phyloP scores from a whole-genome alignment of 2,888 invertebrate genomes.

The Spicauda simplicius region DNA sequence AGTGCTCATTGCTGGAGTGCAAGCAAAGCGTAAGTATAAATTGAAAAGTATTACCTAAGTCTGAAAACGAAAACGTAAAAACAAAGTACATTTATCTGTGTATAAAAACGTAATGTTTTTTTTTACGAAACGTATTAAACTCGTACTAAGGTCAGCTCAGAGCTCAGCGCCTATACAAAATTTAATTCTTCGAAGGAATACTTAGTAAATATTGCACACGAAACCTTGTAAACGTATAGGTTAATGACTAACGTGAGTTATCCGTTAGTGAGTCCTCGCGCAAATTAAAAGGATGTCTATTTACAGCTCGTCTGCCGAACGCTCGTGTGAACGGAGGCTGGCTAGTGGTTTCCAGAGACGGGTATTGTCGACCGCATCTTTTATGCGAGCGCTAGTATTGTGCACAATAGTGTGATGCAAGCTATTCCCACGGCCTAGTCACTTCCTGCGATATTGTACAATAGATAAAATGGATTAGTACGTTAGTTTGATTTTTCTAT shows the following conservation, averaged over 20 bases:
- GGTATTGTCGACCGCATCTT: slow-evolving; percentile 67
- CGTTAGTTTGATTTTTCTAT: neutral
- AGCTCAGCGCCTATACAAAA: too few species aligned
- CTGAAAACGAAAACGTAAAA: too few species aligned
- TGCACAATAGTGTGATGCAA: slow-evolving; percentile 53
- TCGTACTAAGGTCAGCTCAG: too few species aligned
- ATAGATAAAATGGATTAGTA: slow-evolving; percentile 26
- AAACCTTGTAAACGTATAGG: neutral
- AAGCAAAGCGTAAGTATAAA: too few species aligned
- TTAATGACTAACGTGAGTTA: neutral
- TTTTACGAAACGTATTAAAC: too few species aligned
- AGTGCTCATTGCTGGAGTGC: too few species aligned
- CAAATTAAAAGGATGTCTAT: slow-evolving; percentile 28
- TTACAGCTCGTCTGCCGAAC: slow-evolving; percentile 31
- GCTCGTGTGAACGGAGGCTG: slow-evolving; percentile 60
- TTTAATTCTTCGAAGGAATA: too few species aligned
- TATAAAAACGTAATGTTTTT: too few species aligned
- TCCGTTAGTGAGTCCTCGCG: slow-evolving; percentile 16
- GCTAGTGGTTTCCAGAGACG: slow-evolving; percentile 63
- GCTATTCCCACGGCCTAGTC: slow-evolving; percentile 64
- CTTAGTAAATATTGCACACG: too few species aligned
- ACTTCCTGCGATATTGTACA: slow-evolving; percentile 40
- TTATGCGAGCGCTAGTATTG: slow-evolving; percentile 66
- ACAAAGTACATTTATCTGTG: too few species aligned
- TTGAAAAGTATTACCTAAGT: too few species aligned